Conservation (phyloP, 2,888 invertebrate species). For the Brachyptera risi region DNA sequence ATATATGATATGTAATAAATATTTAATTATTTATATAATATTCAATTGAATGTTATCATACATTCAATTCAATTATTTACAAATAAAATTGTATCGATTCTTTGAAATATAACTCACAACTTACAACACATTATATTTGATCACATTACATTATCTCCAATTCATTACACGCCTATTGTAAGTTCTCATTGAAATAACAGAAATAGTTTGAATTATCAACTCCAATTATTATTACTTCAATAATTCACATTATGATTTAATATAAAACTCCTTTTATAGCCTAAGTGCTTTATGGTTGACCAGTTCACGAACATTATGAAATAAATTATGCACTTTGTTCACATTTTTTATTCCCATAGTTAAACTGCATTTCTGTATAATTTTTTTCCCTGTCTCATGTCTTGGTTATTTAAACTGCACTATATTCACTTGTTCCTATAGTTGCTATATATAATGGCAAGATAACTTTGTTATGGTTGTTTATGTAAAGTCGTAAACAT, state of each 20-base stretch:
- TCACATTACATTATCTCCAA: too few species aligned
- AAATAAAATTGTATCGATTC: too few species aligned
- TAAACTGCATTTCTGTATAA: neutral
- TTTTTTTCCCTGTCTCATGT: neutral
- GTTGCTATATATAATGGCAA: neutral
- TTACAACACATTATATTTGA: too few species aligned
- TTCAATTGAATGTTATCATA: too few species aligned
- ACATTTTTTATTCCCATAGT: neutral
- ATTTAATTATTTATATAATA: too few species aligned
- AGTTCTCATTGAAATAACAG: too few species aligned
- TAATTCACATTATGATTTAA: slow-evolving; percentile 1
- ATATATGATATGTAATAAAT: too few species aligned
- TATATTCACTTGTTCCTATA: neutral
- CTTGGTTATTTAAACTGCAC: neutral
- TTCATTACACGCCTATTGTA: too few species aligned
- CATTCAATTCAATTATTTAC: too few species aligned
- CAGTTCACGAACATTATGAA: slow-evolving; percentile 2
- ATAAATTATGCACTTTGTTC: slow-evolving; percentile 14
- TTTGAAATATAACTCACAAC: too few species aligned
- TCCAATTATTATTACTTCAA: too few species aligned
- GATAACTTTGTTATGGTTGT: neutral
- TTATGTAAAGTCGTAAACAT: neutral
- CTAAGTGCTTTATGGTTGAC: slow-evolving; percentile 1
- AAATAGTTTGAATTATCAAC: too few species aligned
- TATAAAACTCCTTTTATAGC: neutral